Evolutionary conservation across 2,888 invertebrate species (phyloP).

Genomic region (Strigamia maritima): DNA sequence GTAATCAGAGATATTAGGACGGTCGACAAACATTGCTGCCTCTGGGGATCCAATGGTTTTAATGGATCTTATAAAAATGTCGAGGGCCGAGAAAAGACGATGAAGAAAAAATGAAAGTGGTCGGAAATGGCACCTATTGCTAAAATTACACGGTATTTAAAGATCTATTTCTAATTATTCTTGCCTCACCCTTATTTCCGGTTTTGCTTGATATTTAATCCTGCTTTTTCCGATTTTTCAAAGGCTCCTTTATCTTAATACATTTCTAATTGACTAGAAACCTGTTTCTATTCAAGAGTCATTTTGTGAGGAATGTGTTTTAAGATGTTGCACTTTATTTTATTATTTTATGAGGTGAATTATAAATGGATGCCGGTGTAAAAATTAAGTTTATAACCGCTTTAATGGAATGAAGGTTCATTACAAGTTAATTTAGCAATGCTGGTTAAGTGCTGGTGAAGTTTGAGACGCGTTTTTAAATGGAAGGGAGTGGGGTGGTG

Average conservation of each 20-base stretch:
- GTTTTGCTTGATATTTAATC: neutral
- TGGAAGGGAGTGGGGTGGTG: neutral
- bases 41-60: neutral
- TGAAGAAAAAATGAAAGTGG: neutral
- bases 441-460: conserved; percentile 7
- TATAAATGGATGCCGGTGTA: conserved; percentile 5
- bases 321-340: conserved; percentile 5
- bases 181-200: neutral
- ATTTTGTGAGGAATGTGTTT: neutral
- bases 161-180: neutral
- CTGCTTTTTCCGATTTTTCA: neutral
- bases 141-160: neutral
- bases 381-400: conserved; percentile 15
- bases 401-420: conserved; percentile 15
- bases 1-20: conserved; percentile 37
- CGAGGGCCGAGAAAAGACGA: neutral
- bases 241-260: neutral
- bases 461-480: conserved; percentile 9
- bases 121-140: too few species aligned
- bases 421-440: conserved; percentile 10
- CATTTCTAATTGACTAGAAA: conserved; percentile 2
- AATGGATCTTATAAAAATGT: neutral
- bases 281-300: neutral
- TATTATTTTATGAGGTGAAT: conserved; percentile 15
- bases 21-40: conserved; percentile 1